Base-by-base conservation (phyloP, 2,888 invertebrate species). In the Drosophila longiperda region DNA sequence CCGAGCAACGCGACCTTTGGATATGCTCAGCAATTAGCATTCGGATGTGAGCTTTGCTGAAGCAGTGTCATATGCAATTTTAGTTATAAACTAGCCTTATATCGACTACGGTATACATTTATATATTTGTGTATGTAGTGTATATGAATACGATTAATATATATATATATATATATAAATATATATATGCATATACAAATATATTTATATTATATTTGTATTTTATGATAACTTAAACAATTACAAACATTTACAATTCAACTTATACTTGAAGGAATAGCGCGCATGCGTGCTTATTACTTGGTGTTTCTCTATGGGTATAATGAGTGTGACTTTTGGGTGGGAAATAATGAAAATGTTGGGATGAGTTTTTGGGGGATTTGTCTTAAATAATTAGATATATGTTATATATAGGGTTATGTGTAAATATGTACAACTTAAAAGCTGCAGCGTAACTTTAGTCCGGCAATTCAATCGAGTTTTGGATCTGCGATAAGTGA, bases 381-480 rank as follows among this genome's bases (percentile, higher is more conserved):
- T 34, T n/a, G 15, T 23, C 36, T 36, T 23, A 59, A 52, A 60
- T 36, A 68, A 58, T 69, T 12, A 17, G 2, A 38, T 36, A n/a
- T 20, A 55, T 34, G 11, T 17, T 49, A 40, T 33, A 48, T 45
- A 3, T 23, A 23, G 1, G 15, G 1, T 15, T 61, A 33, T 33
- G 36, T 70, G 33, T 42, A 7, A 50, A 42, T 89, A 89, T 84
- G 33, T 84, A 84, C 90, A 84, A 63, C 59, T 83, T 82, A 88
- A 79, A 67, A 68, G 36, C 34, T 61, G 8, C 26, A 45, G 45
- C 23, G 26, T 77, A 73, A 67, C 26, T 53, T 49, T 52, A 68
- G n/a, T 40, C 29, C 48, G 52, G 42, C 53, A 57, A 26, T 50
- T 42, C 33, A 33, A 17, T 53, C 11, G 15, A 34, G 17, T 40